Percentiles rank a stretch among this genome's conserved stretches.
Evolutionary conservation across 2,888 invertebrate species (phyloP).

Genomic region (Coremacera marginata): DNA sequence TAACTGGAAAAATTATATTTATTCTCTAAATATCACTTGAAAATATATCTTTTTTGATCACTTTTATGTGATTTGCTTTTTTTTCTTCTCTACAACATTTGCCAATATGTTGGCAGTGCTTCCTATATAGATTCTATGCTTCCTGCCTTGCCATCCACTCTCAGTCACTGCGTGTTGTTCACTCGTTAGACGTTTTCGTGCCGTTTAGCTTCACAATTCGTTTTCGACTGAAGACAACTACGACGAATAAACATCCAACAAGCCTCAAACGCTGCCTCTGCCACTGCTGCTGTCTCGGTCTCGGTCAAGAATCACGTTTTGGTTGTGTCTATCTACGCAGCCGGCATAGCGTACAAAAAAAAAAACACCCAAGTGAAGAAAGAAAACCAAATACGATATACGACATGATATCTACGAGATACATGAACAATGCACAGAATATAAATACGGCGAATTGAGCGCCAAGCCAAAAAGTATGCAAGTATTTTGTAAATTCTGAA

Average conservation of each 20-base stretch:
- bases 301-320: conserved; percentile 20
- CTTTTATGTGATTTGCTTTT: neutral
- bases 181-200: conserved; percentile 41
- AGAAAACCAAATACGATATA: neutral
- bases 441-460: neutral
- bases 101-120: neutral
- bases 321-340: conserved; percentile 30
- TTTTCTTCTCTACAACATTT: neutral
- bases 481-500: neutral
- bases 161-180: conserved; percentile 6
- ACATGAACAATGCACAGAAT: neutral
- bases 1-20: neutral
- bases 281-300: conserved; percentile 23
- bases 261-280: conserved; percentile 48
- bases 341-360: neutral
- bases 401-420: neutral
- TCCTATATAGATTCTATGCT: neutral
- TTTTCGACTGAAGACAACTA: conserved; percentile 61
- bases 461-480: neutral
- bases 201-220: conserved; percentile 65
- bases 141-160: neutral
- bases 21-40: neutral
- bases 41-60: neutral
- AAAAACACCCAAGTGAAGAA: neutral
- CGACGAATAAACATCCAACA: conserved; percentile 57